A percentile compares a stretch with the other conserved stretches of the same genome.
Conservation (phyloP, 2,797 vertebrate species). For the Pantherophis alleghaniensis region DNA sequence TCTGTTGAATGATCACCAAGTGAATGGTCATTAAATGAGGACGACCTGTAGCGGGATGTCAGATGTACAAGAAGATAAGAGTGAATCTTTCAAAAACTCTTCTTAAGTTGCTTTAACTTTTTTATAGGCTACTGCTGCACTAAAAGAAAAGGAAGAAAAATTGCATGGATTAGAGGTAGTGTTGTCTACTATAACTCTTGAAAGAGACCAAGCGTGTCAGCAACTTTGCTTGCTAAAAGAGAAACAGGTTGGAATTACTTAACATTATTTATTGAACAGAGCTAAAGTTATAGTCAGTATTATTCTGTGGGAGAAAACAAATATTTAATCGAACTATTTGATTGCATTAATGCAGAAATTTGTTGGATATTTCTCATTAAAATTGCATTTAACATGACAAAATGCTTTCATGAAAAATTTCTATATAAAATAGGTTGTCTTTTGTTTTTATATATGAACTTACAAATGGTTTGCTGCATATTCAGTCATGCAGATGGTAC, state of each 20-base stretch:
- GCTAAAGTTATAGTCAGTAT: not conserved
- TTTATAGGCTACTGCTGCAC: conserved; percentile 69
- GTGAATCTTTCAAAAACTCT: not conserved
- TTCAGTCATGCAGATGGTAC: not conserved
- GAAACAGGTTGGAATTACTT: conserved; percentile 61
- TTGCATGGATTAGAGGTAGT: conserved; percentile 65
- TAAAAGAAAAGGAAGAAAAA: conserved; percentile 72
- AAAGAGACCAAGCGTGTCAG: conserved; percentile 71
- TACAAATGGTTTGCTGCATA: not conserved
- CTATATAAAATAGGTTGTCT: not conserved
- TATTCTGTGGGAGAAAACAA: not conserved
- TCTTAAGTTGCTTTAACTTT: not conserved
- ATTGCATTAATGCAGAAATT: not conserved
- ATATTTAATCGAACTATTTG: not conserved
- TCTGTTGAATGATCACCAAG: not conserved
- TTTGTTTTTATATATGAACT: not conserved
- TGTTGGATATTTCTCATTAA: not conserved
- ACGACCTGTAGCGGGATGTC: not conserved
- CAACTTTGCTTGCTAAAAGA: conserved; percentile 41
- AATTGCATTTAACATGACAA: not conserved
- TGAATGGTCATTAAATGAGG: not conserved
- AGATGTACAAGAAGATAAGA: not conserved
- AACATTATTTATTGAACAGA: not conserved
- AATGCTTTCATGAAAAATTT: not conserved
- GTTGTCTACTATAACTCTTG: conserved; percentile 63